Base-by-base conservation (phyloP, 2,113 vertebrate genomes). In the Telmatochromis sp. region DNA sequence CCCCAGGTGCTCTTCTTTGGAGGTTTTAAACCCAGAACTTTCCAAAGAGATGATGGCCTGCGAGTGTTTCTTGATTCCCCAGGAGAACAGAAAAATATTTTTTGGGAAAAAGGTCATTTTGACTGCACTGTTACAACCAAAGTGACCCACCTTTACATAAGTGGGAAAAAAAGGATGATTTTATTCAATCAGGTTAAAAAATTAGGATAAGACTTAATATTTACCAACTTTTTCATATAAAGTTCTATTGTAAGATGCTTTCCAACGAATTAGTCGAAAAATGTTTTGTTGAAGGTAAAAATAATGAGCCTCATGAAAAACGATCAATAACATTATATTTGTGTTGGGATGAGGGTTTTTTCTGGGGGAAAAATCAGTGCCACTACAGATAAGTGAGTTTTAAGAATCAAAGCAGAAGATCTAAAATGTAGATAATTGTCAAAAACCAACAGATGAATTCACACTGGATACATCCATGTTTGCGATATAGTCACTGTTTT, bases 291-390 rank as follows among this genome's bases (percentile, higher is more conserved):
- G 31, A 63, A 63, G 63, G 63, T 68, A 65, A 68, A 37, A 37
- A n/a, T 7, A n/a, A 37, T 0, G 6, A 68, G 6, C 33, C 63
- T 40, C 11, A 37, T 0, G 0, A 21, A 37, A 65, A 65, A 65
- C 2, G 9, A 60, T 60, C 58, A 33, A 63, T 19, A 33, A 63
- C 58, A 33, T n/a, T 65, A 7, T 15, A 40, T 70, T 42, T 70
- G 65, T 42, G n/a, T 23, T 23, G 5, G 37, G n/a, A 70, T 23
- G 35, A 8, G 19, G 33, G 9, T 37, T 13, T 37, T 31, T 37
- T 65, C 15, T 33, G 17, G 33, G 28, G 2, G 0, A 12, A 37
- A 4, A 9, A 70, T 26, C 65, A 6, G 2, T 23, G 4, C n/a
- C 35, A 37, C 13, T 45, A 17, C 6, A 45, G 68, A 70, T 42